phyloP scores from a whole-genome alignment of 2,797 vertebrate species.

The Parauchenoglanis punctatus region DNA sequence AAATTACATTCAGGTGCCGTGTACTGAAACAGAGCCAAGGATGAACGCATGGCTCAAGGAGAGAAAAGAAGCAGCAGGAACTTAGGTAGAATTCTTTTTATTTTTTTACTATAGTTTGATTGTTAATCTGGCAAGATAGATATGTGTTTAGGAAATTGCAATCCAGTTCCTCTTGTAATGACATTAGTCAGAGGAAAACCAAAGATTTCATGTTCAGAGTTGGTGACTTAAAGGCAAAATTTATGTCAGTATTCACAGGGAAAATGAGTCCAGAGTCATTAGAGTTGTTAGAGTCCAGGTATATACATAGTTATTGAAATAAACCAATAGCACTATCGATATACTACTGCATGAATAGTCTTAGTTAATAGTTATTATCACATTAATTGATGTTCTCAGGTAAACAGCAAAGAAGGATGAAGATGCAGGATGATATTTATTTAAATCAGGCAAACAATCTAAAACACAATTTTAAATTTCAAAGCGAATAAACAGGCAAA shows the following conservation, averaged over 20 bases:
- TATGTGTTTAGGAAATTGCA: background rate
- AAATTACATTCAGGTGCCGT: slow-evolving; percentile 13
- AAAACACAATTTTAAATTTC: background rate
- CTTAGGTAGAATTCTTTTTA: background rate
- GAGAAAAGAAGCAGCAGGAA: background rate
- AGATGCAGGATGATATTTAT: background rate
- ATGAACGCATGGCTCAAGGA: background rate
- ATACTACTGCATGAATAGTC: background rate
- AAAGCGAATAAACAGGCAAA: background rate
- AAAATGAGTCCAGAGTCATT: background rate
- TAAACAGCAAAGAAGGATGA: background rate
- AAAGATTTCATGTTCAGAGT: background rate
- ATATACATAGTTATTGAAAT: background rate
- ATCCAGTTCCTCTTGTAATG: background rate
- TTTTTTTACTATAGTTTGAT: background rate
- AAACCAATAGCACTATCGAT: background rate
- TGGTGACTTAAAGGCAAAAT: background rate
- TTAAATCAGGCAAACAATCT: background rate
- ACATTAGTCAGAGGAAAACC: background rate
- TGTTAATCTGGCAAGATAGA: background rate
- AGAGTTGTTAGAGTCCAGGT: background rate
- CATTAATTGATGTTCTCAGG: background rate
- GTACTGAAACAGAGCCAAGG: slow-evolving; percentile 11
- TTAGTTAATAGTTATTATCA: background rate
- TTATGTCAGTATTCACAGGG: background rate